phyloP scores from a whole-genome alignment of 2,797 vertebrate genomes.

The Sebastes matsubarae region DNA sequence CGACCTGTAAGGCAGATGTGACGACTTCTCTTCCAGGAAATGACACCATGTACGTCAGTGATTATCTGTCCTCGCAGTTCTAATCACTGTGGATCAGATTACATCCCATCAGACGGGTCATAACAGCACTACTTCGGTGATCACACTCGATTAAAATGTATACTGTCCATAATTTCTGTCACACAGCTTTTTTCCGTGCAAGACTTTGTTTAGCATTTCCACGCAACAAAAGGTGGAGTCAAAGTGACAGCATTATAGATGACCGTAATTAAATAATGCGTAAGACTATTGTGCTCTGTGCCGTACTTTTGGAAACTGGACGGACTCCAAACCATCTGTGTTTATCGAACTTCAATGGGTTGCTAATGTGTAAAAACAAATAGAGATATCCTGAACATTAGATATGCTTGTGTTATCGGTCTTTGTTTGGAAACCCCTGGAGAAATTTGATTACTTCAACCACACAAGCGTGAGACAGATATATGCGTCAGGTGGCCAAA shows the following conservation, averaged over 20 bases:
- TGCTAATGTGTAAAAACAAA: conserved; percentile 76
- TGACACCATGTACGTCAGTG: conserved; percentile 13
- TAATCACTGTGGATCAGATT: conserved; percentile 39
- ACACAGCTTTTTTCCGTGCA: conserved; percentile 14
- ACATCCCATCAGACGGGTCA: conserved; percentile 35
- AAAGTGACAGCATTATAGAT: conserved; percentile 73
- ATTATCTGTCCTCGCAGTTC: conserved; percentile 39
- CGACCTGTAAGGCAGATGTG: conserved; percentile 70
- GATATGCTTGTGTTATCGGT: conserved; percentile 46
- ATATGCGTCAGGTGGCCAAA: conserved; percentile 43
- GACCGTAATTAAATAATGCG: conserved; percentile 68
- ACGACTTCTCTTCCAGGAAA: conserved; percentile 51
- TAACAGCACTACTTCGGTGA: conserved; percentile 1
- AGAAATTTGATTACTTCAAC: conserved; percentile 64
- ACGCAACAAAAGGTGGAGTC: conserved; percentile 59
- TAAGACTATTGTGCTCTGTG: conserved; percentile 70
- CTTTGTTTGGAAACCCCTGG: conserved; percentile 60
- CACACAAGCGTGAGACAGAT: conserved; percentile 42
- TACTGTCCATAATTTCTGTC: conserved; percentile 32
- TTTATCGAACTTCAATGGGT: conserved; percentile 69
- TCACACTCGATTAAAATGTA: conserved; percentile 31
- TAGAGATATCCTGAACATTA: conserved; percentile 68
- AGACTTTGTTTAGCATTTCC: conserved; percentile 41
- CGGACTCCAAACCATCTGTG: conserved; percentile 75
- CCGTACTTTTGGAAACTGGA: conserved; percentile 73